Evolutionary conservation across 2,797 vertebrate genomes (phyloP).

Genomic region (Xiphophorus birchmanni): DNA sequence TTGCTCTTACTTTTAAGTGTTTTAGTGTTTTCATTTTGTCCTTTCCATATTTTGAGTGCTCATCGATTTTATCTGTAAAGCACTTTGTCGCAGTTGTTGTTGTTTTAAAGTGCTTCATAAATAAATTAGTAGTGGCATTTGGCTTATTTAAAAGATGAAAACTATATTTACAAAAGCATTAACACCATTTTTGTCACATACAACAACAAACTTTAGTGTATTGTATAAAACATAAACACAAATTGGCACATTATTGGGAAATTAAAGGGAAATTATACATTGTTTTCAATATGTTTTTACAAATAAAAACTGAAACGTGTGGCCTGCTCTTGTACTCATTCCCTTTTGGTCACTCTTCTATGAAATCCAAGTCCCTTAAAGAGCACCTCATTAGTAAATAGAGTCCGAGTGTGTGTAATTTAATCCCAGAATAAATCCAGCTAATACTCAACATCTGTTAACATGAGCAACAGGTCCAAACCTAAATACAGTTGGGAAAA

Average conservation of each 20-base stretch:
- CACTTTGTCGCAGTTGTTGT: too few species aligned
- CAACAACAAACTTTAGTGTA: not conserved
- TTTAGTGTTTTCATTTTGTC: too few species aligned
- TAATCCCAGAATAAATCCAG: not conserved
- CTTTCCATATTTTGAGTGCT: too few species aligned
- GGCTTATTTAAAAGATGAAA: not conserved
- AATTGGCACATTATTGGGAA: not conserved
- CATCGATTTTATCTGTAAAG: too few species aligned
- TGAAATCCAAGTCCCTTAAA: not conserved
- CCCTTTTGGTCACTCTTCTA: not conserved
- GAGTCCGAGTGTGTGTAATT: not conserved
- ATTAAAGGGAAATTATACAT: too few species aligned
- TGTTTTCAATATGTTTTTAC: not conserved
- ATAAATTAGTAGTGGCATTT: too few species aligned
- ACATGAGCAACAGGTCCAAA: not conserved
- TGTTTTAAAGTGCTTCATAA: too few species aligned
- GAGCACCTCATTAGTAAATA: not conserved
- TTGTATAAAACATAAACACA: not conserved
- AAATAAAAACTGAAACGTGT: not conserved
- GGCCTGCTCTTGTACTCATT: not conserved
- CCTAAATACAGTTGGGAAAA: slow-evolving; percentile 5
- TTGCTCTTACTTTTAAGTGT: too few species aligned
- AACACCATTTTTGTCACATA: not conserved
- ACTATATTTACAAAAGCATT: not conserved
- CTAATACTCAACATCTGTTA: not conserved